Evolutionary conservation across 2,888 invertebrate species (phyloP).

Genomic region (Phyllotreta striolata): DNA sequence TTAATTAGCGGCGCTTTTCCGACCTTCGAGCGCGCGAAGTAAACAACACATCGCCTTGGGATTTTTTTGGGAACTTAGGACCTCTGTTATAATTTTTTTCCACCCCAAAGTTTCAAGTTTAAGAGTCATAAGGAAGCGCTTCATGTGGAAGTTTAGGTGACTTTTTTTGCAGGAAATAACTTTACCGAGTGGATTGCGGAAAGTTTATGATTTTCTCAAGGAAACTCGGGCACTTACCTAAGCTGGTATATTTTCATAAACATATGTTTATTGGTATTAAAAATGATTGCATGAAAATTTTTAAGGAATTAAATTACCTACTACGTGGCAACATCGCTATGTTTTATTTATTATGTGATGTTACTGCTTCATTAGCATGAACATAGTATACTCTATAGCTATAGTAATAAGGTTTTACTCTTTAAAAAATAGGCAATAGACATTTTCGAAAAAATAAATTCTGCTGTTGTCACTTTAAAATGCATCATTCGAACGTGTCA

Average conservation of each 20-base stretch:
- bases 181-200: neutral
- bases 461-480: neutral
- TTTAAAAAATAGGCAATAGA: too few relatives aligned
- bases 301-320: too few relatives aligned
- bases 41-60: conserved; percentile 4
- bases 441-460: neutral
- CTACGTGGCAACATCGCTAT: too few relatives aligned
- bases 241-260: too few relatives aligned
- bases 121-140: conserved; percentile 4
- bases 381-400: neutral
- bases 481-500: neutral
- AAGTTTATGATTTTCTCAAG: neutral
- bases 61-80: conserved; percentile 6
- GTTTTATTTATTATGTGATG: too few relatives aligned
- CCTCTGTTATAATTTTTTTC: conserved; percentile 8
- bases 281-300: too few relatives aligned
- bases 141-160: conserved; percentile 4
- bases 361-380: neutral
- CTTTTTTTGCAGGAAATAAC: neutral
- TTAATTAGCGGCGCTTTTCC: neutral
- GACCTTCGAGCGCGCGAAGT: too few relatives aligned
- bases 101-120: conserved; percentile 1
- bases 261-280: too few relatives aligned
- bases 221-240: too few relatives aligned
- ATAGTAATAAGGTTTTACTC: too few relatives aligned